Conservation (phyloP, 2,113 vertebrate species). For the Brachyhypopomus gauderio region DNA sequence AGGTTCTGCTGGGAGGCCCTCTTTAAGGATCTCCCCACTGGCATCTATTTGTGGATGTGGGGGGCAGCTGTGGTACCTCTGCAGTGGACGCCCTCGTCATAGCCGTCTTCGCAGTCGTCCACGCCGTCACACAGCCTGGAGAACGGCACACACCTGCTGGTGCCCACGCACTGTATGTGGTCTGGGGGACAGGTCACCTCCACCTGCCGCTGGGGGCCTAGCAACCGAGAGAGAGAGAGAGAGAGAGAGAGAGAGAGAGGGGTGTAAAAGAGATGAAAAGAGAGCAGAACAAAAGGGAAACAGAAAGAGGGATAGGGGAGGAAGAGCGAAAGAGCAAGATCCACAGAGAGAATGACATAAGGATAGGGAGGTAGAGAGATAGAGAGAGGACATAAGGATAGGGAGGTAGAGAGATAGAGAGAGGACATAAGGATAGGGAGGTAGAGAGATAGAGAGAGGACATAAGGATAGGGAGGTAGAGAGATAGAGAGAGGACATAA, state of each 20-base stretch:
- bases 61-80: slow-evolving; percentile 73
- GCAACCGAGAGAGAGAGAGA: slow-evolving; percentile 3
- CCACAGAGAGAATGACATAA: background rate
- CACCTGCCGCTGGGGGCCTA: slow-evolving; percentile 72
- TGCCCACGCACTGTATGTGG: slow-evolving; percentile 77
- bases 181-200: slow-evolving; percentile 76
- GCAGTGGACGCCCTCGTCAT: slow-evolving; percentile 83
- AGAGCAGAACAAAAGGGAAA: background rate
- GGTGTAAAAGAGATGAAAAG: background rate
- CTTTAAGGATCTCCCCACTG: too few species aligned
- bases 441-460: background rate
- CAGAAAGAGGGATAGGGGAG: background rate
- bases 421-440: too few species aligned
- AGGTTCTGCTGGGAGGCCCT: too few species aligned
- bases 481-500: background rate
- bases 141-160: slow-evolving; percentile 77
- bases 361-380: background rate
- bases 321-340: background rate
- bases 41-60: too few species aligned
- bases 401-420: background rate
- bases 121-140: slow-evolving; percentile 80
- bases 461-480: background rate
- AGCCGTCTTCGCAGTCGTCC: slow-evolving; percentile 79
- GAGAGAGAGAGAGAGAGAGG: background rate
- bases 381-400: too few species aligned